Evolutionary conservation across 2,888 invertebrate genomes (phyloP).

Genomic region (Metalampra italica): DNA sequence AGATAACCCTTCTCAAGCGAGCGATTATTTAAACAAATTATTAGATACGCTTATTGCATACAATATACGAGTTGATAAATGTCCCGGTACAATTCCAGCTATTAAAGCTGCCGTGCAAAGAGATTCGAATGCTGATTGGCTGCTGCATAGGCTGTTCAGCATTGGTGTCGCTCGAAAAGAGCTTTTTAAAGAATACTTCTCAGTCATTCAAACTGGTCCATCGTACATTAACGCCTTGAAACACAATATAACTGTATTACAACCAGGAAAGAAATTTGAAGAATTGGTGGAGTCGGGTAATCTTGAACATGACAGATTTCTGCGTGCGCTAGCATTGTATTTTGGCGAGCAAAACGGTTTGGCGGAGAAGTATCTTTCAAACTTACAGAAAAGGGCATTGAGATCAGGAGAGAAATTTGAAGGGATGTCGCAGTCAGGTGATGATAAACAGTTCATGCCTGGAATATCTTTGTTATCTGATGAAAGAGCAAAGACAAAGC

Average conservation of each 20-base stretch:
- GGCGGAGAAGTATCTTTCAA: constrained; percentile 21
- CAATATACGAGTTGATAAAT: constrained; percentile 24
- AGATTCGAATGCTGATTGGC: constrained; percentile 18
- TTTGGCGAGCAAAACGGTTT: constrained; percentile 44
- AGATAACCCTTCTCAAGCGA: constrained; percentile 13
- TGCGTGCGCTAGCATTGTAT: constrained; percentile 38
- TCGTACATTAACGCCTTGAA: constrained; percentile 49
- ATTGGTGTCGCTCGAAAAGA: constrained; percentile 37
- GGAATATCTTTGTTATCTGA: too few species aligned
- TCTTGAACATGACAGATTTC: constrained; percentile 31
- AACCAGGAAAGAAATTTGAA: constrained; percentile 24
- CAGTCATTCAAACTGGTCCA: constrained; percentile 31
- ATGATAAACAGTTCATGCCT: constrained; percentile 14
- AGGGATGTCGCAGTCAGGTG: constrained; percentile 14
- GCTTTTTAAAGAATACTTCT: constrained; percentile 37
- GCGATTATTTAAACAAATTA: constrained; percentile 21
- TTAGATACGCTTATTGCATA: constrained; percentile 34
- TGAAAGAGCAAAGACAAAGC: constrained; percentile 2
- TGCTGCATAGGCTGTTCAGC: constrained; percentile 35
- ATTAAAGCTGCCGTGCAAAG: constrained; percentile 23
- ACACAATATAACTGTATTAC: constrained; percentile 35
- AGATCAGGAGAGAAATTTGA: constrained; percentile 24
- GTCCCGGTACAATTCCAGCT: constrained; percentile 24
- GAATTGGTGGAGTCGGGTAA: constrained; percentile 16
- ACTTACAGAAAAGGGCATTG: constrained; percentile 22